These are phyloP conservation scores for Petrocephalus sullivani DNA, from an alignment of 2,797 vertebrate species.

Conservation along the genomic window DNA sequence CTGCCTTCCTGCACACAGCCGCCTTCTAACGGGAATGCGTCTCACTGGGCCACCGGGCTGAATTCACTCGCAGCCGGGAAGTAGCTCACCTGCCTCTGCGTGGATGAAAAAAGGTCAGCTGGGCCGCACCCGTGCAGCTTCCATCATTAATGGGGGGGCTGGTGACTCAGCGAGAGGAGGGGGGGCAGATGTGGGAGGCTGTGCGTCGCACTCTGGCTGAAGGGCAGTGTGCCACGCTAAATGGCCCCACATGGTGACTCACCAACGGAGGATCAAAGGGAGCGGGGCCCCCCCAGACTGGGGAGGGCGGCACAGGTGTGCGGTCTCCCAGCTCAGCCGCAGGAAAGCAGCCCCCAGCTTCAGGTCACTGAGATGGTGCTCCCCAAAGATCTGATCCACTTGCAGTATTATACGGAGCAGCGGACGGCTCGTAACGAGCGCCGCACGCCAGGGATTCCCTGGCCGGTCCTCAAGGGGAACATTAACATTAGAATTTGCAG, in stretches of 20 bases:
- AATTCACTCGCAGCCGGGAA: not conserved
- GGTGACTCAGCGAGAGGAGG: not conserved
- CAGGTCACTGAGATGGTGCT: not conserved
- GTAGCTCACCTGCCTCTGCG: not conserved
- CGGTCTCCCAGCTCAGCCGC: not conserved
- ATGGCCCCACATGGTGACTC: not conserved
- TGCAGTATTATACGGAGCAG: not conserved
- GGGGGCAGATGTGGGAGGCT: not conserved
- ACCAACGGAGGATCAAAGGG: not conserved
- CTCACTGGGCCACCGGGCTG: not conserved
- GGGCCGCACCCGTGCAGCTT: not conserved
- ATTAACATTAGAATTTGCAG: constrained; percentile 61
- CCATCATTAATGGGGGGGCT: not conserved
- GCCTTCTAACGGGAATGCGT: too few species aligned
- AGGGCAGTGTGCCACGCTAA: not conserved
- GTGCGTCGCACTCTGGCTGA: not conserved
- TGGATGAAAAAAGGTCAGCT: not conserved
- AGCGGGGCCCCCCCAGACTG: not conserved
- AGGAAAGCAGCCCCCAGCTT: not conserved
- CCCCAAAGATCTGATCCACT: not conserved
- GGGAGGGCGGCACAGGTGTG: not conserved
- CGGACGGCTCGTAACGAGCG: not conserved
- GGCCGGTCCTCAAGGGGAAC: constrained; percentile 22
- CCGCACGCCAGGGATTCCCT: not conserved
- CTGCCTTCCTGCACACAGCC: not conserved